These are phyloP conservation scores for Drosophila equinoxialis DNA, from an alignment of 1,140 invertebrate genomes.

Conservation along the genomic window DNA sequence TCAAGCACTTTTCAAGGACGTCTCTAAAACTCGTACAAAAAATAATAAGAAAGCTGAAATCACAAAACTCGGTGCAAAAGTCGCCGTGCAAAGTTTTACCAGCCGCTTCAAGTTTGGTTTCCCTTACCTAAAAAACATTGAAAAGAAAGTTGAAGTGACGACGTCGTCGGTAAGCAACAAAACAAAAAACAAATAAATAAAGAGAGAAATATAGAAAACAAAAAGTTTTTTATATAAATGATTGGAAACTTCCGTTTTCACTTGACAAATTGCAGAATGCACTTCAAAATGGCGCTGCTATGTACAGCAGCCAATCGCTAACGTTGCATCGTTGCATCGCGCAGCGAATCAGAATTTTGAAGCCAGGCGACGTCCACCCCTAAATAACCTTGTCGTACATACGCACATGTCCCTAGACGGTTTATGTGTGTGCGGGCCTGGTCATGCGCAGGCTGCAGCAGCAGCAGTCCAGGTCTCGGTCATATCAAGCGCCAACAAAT, in stretches of 20 bases:
- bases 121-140: constrained; percentile 23
- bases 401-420: constrained; percentile 55
- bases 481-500: constrained; percentile 62
- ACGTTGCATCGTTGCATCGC: constrained; percentile 68
- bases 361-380: constrained; percentile 19
- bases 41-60: constrained; percentile 29
- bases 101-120: constrained; percentile 28
- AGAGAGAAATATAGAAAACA: background rate
- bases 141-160: constrained; percentile 46
- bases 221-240: constrained; percentile 56
- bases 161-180: constrained; percentile 20
- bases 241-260: constrained; percentile 40
- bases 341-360: constrained; percentile 64
- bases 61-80: constrained; percentile 37
- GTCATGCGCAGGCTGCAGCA: constrained; percentile 70
- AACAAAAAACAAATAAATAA: background rate
- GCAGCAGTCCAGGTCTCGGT: constrained; percentile 23
- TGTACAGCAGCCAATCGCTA: constrained; percentile 54
- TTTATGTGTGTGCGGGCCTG: constrained; percentile 37
- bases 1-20: constrained; percentile 78
- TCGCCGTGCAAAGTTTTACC: constrained; percentile 54
- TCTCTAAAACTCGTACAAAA: constrained; percentile 63
- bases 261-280: constrained; percentile 15
- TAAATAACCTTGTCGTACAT: constrained; percentile 31
- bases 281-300: constrained; percentile 30